Evolutionary conservation across 2,113 vertebrate species (phyloP), one percentile per base, ranked within the genome.

Genomic region (Coturnix japonica): DNA sequence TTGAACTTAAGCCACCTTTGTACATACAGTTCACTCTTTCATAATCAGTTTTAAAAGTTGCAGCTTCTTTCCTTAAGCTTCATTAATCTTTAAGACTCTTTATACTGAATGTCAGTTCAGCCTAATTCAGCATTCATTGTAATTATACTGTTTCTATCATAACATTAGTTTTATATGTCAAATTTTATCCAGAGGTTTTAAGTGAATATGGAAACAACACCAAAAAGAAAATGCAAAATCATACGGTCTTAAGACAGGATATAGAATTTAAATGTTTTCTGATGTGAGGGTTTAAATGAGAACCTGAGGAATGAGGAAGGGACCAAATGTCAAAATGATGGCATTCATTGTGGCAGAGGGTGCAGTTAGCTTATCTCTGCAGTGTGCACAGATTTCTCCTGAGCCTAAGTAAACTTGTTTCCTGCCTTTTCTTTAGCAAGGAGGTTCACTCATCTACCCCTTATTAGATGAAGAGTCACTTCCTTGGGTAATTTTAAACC

Each of bases 161-260:
- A 70, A 72, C 1, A 1, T 92, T 47, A 56, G n/a, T 59, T 88
- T 91, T 84, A 35, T 85, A 89, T 13, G 31, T 87, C 60, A 70
- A 2, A 25, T 65, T 81, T 91, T 82, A 87, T 89, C 64, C 46
- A 77, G 39, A 92, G 26, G 20, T 89, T 74, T 82, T 81, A 84
- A 70, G 14, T 46, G 33, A 96, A 85, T 44, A 51, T 85, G 66
- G 82, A 78, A 87, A 79, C 7, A 7, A 75, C 4, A 43, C 5
- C 41, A 53, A 28, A 53, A 76, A 37, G 39, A 66, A 75, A 13
- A 39, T 2, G 26, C 31, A 86, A 86, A 89, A 72, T 92, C 84
- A 65, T 63, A 79, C 70, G 33, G 1, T 70, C 31, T 82, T 80
- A 49, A 83, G 84, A 67, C 6, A 39, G 37, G 56, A 39, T 78